Base-by-base conservation (phyloP, 2,113 vertebrate species). In the Cyprinodon brontotheroides region DNA sequence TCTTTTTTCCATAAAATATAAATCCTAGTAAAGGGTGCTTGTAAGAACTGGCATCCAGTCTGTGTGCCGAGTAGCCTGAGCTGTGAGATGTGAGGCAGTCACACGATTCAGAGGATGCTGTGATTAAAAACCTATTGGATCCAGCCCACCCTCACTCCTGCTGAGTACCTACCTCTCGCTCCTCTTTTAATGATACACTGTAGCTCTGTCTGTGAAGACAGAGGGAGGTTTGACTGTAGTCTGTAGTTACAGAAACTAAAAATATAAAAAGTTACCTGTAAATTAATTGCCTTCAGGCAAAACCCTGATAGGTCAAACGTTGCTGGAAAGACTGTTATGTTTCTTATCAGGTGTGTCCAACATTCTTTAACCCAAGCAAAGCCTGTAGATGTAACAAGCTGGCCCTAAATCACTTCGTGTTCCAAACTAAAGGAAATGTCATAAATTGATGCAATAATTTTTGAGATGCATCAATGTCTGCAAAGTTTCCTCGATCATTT, bases 111-210 rank as follows among this genome's bases (percentile, higher is more conserved):
- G 50, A 67, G 68, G 20, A 15, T 61, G n/a, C 60, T 15, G 48
- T 41, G 20, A 77, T 22, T 48, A 70, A 47, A 75, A 53, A 72
- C 65, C 78, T 63, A 72, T 67, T 61, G 68, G 61, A 71, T 61
- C 60, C 65, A 81, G 81, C 85, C 78, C 82, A 79, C 74, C 83
- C 72, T 79, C 63, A 48, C 85, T 89, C 83, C 81, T 45, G 86
- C 81, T 73, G 79, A 91, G 89, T 91, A 93, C 91, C 93, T 94
- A 93, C 93, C 93, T 94, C 93, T 90, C 80, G 77, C 86, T 87
- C 84, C 81, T 85, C 74, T 81, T 77, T 74, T 69, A 78, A 60
- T 53, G 65, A 89, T 81, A 92, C 92, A 91, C 92, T 93, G 90
- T 87, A 90, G 74, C 68, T 84, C 61, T 78, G 60, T 9, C 37